A percentile compares a stretch with the other conserved stretches of the same genome.
Conservation (phyloP, 2,888 invertebrate genomes). For the Leucophenga montana region DNA sequence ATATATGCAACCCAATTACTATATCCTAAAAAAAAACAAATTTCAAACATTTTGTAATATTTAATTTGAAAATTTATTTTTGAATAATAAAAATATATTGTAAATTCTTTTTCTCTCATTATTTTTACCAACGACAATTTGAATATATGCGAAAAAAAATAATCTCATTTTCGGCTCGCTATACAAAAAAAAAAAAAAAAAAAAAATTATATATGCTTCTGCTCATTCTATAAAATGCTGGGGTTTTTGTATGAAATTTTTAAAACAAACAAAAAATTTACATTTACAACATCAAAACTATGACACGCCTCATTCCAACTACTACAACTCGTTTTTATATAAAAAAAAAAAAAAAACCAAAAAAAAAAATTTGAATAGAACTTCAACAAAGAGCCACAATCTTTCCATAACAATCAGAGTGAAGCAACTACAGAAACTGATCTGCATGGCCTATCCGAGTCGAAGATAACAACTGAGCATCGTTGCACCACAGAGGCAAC, state of each 20-base stretch:
- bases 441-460: conserved; percentile 72
- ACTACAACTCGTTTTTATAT: conserved; percentile 21
- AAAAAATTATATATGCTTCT: conserved; percentile 43
- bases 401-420: conserved; percentile 66
- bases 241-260: conserved; percentile 36
- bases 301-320: conserved; percentile 29
- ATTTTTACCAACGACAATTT: conserved; percentile 57
- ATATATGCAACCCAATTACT: conserved; percentile 33
- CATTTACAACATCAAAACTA: conserved; percentile 9
- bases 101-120: conserved; percentile 69
- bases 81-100: conserved; percentile 62
- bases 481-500: conserved; percentile 74
- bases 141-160: conserved; percentile 38
- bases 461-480: conserved; percentile 73
- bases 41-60: conserved; percentile 46
- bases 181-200: conserved; percentile 51
- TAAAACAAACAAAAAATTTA: conserved; percentile 20
- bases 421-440: conserved; percentile 68
- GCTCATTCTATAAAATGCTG: conserved; percentile 48
- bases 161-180: conserved; percentile 52
- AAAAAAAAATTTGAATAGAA: conserved; percentile 47
- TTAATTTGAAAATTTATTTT: conserved; percentile 41
- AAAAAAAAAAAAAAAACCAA: neutral
- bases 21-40: conserved; percentile 1
- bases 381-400: conserved; percentile 63